Evolutionary conservation across 2,113 vertebrate genomes (phyloP).

Genomic region (Neotragus pygmaeus): DNA sequence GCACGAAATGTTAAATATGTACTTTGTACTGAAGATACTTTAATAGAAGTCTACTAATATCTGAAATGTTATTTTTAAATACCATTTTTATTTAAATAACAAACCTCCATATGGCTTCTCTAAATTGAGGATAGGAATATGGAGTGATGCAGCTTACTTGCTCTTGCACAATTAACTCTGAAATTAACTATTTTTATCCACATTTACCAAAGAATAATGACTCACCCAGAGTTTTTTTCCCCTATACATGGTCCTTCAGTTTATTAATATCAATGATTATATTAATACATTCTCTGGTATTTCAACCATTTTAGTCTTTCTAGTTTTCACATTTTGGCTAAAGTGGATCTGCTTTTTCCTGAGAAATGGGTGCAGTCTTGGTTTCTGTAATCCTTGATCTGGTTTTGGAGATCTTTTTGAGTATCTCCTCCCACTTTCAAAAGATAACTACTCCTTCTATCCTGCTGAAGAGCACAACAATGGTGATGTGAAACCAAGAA

Average conservation of each 20-base stretch:
- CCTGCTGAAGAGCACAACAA: background rate
- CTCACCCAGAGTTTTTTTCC: slow-evolving; percentile 2
- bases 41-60: slow-evolving; percentile 12
- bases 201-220: slow-evolving; percentile 30
- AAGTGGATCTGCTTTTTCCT: background rate
- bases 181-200: slow-evolving; percentile 35
- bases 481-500: background rate
- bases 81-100: slow-evolving; percentile 12
- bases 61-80: slow-evolving; percentile 37
- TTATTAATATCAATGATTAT: background rate
- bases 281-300: background rate
- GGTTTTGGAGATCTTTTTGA: background rate
- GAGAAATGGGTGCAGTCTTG: background rate
- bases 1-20: background rate
- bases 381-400: background rate
- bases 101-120: background rate
- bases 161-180: background rate
- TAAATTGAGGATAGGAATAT: slow-evolving; percentile 21
- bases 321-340: background rate
- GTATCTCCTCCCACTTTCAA: background rate
- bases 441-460: background rate
- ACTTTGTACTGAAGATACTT: background rate
- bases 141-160: background rate
- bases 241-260: background rate
- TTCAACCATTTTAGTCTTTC: background rate